Evolutionary conservation across 2,797 vertebrate species (phyloP).

Genomic region (Neomorphus geoffroyi): DNA sequence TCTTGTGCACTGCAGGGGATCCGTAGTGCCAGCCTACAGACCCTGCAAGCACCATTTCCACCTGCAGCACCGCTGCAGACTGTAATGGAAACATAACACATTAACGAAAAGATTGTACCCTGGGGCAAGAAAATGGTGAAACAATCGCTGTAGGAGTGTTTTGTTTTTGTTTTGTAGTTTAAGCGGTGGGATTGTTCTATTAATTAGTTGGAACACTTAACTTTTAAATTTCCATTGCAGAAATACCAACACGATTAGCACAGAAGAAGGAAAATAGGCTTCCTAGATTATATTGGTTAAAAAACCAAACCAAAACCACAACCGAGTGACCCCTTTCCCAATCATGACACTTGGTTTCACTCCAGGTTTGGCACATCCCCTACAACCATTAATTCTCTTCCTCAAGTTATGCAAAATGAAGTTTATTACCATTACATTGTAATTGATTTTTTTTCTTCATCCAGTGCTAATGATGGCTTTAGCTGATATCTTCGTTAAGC

Average conservation of each 20-base stretch:
- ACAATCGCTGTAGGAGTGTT: constrained; percentile 4
- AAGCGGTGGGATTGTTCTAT: constrained; percentile 36
- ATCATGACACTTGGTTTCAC: not conserved
- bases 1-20: not conserved
- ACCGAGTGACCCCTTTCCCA: not conserved
- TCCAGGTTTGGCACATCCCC: not conserved
- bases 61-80: not conserved
- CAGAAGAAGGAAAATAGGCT: not conserved
- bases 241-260: not conserved
- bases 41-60: not conserved
- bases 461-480: not conserved
- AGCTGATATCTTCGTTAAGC: not conserved
- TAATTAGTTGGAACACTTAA: constrained; percentile 51
- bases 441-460: not conserved
- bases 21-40: not conserved
- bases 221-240: constrained; percentile 12
- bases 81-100: not conserved
- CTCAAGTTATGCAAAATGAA: not conserved
- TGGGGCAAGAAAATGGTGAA: constrained; percentile 30
- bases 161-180: not conserved
- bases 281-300: not conserved
- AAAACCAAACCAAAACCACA: not conserved
- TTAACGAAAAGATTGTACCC: constrained; percentile 14
- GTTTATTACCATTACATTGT: not conserved
- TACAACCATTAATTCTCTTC: not conserved